Base-by-base conservation (phyloP, 1,140 invertebrate genomes). In the Lamellibrachia luymesi region DNA sequence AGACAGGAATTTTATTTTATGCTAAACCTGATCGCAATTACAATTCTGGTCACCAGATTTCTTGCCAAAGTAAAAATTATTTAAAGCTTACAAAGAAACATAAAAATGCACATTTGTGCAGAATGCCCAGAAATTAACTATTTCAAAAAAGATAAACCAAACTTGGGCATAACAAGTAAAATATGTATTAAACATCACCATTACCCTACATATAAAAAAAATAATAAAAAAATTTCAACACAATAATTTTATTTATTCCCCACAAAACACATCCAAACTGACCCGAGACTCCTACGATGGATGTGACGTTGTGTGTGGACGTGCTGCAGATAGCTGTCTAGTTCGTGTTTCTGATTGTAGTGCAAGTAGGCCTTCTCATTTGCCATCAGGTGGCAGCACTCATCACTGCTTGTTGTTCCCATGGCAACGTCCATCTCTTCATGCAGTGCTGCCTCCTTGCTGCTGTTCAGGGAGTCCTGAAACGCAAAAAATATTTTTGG, bases 381-480 rank as follows among this genome's bases (percentile, higher is more conserved):
- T 50, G 91, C 49, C 49, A 51, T 50, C 91, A 91, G 51, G 7
- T 51, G 49, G 38, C 51, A 50, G 51, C 91, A 50, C 91, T 91
- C 91, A 91, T 51, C 51, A 25, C 91, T 91, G 91, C 51, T 91
- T 13, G 49, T 91, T 13, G 91, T 51, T 50, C 17, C 91, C 91
- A 51, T 80, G 4, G 90, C 80, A 1, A 64, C 51, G 13, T 94
- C 93, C 91, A 92, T 94, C 91, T 94, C 94, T 50, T 93, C 93
- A 27, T 94, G 92, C n/a, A 94, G 51, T 10, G 93, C 90, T 0
- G 80, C 94, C 51, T 92, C 64, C 64, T 80, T 80, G 64, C 13
- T 80, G 64, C 64, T 80, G 64, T 80, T 80, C 64, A 80, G 64
- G 13, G 64, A 80, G 64, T 80, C 64, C 64, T 80, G 64, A 22